Conservation (phyloP, 2,113 vertebrate genomes). For the Dinomys branickii region DNA sequence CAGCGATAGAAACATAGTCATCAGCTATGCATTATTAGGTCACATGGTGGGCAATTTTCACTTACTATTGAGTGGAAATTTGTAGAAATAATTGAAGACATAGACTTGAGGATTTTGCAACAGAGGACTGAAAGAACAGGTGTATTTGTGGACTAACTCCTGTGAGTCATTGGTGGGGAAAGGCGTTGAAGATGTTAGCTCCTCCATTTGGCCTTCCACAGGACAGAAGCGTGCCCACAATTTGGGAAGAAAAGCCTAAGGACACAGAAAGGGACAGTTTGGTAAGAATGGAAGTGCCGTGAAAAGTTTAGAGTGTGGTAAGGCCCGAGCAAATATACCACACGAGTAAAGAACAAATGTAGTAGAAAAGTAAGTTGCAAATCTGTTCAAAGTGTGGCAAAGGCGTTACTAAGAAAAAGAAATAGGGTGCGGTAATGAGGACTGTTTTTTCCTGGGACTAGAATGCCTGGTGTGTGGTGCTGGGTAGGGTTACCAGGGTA, state of each 20-base stretch:
- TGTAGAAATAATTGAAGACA: neutral
- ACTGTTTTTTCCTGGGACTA: neutral
- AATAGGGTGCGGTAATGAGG: neutral
- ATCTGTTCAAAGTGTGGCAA: neutral
- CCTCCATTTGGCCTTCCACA: neutral
- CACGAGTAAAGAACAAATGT: neutral
- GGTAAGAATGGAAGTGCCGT: neutral
- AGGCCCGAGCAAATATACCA: neutral
- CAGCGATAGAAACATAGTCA: neutral
- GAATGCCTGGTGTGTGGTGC: neutral
- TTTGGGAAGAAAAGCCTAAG: neutral
- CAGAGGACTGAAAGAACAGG: neutral
- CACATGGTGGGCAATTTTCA: neutral
- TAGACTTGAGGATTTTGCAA: neutral
- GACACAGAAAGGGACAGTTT: neutral
- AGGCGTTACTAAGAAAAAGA: neutral
- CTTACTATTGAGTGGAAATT: neutral
- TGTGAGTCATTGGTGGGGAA: neutral
- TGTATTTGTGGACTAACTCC: neutral
- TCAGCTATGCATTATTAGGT: neutral
- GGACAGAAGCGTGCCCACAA: neutral
- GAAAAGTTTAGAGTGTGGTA: neutral
- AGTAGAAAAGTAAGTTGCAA: neutral
- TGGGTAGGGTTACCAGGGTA: neutral
- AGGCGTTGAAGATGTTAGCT: neutral